Evolutionary conservation across 2,888 invertebrate genomes (phyloP).

Genomic region (Embidobia sp.): DNA sequence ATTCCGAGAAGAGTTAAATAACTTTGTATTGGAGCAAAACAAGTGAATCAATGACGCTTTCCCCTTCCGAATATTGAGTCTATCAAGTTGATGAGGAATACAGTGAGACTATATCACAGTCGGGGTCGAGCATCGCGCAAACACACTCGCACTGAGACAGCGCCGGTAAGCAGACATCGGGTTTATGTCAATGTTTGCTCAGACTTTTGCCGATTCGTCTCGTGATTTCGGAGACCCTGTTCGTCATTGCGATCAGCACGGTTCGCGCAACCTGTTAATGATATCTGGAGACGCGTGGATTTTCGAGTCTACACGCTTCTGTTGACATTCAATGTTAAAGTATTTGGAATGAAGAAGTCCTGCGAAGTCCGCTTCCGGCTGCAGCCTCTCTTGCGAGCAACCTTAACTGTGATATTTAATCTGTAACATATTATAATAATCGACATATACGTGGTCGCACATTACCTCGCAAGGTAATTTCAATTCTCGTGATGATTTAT

Average conservation of each 20-base stretch:
- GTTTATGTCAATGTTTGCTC: slow-evolving; percentile 18
- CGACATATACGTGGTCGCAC: neutral
- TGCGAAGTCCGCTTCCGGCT: slow-evolving; percentile 18
- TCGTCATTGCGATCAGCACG: too few species aligned
- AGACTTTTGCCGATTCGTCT: slow-evolving; percentile 21
- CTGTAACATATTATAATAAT: slow-evolving; percentile 1
- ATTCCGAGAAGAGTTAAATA: too few species aligned
- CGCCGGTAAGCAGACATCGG: slow-evolving; percentile 29
- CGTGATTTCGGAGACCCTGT: slow-evolving; percentile 1
- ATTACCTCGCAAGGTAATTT: slow-evolving; percentile 14
- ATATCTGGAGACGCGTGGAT: too few species aligned
- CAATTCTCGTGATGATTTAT: neutral
- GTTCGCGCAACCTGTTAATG: too few species aligned
- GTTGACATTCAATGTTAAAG: neutral
- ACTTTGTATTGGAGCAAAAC: too few species aligned
- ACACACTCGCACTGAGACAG: slow-evolving; percentile 39
- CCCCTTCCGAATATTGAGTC: slow-evolving; percentile 23
- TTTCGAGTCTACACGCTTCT: too few species aligned
- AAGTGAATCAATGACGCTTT: slow-evolving; percentile 2
- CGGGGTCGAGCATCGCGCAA: slow-evolving; percentile 31
- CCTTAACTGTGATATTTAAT: slow-evolving; percentile 27
- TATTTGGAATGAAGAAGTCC: neutral
- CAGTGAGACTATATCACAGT: slow-evolving; percentile 17
- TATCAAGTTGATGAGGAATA: slow-evolving; percentile 1
- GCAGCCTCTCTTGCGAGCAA: slow-evolving; percentile 18